Conservation (phyloP, 2,113 vertebrate genomes). For the Lophochroa leadbeateri region DNA sequence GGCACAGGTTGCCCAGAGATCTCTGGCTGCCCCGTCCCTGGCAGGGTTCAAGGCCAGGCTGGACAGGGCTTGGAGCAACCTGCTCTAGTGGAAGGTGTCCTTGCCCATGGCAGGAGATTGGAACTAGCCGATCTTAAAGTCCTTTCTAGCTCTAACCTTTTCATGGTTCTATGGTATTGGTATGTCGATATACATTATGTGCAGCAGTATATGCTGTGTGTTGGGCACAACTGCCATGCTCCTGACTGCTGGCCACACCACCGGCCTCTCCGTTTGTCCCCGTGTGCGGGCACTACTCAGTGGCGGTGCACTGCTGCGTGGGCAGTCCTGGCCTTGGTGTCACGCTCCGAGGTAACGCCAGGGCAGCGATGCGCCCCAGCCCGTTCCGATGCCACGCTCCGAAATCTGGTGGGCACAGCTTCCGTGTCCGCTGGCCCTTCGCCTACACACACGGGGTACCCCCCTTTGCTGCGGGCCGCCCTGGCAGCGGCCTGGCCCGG, state of each 20-base stretch:
- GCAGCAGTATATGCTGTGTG: fast-evolving
- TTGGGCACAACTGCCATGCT: neutral
- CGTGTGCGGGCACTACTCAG: fast-evolving
- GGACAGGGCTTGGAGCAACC: neutral
- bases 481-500: neutral
- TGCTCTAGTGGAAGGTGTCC: neutral
- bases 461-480: neutral
- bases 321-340: neutral
- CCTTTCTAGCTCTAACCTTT: neutral
- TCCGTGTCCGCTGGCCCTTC: neutral
- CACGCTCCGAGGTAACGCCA: fast-evolving
- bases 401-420: neutral
- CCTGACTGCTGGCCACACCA: neutral
- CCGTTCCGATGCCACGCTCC: fast-evolving
- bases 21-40: neutral
- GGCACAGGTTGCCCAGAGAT: neutral
- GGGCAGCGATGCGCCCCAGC: neutral
- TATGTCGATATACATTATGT: fast-evolving
- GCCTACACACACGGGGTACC: fast-evolving
- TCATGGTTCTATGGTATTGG: fast-evolving
- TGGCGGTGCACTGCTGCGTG: fast-evolving
- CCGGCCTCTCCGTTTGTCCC: fast-evolving
- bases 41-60: neutral
- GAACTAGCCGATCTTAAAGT: neutral
- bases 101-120: neutral